These are phyloP conservation scores for Phylloscopus trochiloides DNA, from an alignment of 2,113 vertebrate species.

Conservation along the genomic window DNA sequence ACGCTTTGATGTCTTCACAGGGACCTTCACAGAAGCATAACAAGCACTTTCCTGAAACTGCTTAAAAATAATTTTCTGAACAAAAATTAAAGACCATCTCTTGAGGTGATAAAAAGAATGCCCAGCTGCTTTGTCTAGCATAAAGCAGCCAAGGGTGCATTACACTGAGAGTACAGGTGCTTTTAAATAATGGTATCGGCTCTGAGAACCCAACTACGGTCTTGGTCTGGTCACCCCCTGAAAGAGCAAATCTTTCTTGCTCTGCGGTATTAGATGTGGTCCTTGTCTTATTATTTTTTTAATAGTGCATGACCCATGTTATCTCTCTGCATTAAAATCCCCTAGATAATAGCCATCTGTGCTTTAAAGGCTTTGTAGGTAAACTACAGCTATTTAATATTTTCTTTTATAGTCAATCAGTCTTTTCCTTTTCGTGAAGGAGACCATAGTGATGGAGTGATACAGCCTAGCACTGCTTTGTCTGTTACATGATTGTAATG, in stretches of 20 bases:
- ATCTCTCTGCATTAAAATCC: neutral
- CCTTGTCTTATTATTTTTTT: neutral
- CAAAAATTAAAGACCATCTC: neutral
- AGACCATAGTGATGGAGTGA: neutral
- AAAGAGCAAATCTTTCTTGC: neutral
- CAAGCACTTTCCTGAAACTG: neutral
- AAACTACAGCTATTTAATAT: conserved; percentile 54
- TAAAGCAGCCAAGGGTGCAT: neutral
- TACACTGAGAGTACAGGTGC: neutral
- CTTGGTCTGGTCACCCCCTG: neutral
- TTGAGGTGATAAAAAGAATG: neutral
- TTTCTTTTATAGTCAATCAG: conserved; percentile 15
- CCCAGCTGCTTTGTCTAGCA: neutral
- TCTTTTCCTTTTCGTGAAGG: conserved; percentile 43
- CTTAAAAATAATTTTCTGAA: conserved; percentile 2
- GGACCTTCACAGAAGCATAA: neutral
- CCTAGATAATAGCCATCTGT: neutral
- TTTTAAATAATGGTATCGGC: neutral
- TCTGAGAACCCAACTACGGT: neutral
- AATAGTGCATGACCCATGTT: neutral
- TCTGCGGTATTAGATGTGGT: neutral
- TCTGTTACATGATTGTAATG: conserved; percentile 50
- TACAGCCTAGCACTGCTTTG: conserved; percentile 51
- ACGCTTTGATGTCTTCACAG: neutral
- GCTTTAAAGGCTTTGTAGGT: conserved; percentile 27